Evolutionary conservation across 2,797 vertebrate species (phyloP), one percentile per base, ranked within the genome.

Genomic region (Acanthopagrus latus): DNA sequence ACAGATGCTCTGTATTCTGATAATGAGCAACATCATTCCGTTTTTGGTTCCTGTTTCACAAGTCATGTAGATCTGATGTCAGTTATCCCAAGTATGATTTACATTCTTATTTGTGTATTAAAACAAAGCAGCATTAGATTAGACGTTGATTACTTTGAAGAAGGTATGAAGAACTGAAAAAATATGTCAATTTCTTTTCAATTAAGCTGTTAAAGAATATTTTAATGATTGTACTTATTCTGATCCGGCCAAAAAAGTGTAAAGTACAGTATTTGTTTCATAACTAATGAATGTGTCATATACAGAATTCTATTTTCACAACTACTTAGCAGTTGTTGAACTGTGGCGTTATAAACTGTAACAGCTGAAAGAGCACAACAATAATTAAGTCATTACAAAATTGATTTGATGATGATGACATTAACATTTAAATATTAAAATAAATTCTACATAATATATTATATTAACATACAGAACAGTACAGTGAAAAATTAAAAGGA

Each of bases 361-460:
- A 29, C 27, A 79, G 69, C 33, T 59, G 25, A 74, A 81, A 74
- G 27, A 89, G 82, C 86, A 89, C 82, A 88, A 84, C 1, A 66
- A 12, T 12, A 13, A 27, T 47, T 20, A 43, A 29, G 74, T 38
- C 1, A 38, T 20, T 29, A 51, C 10, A 55, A 51, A 43, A 44
- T 41, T 1, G 33, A 11, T 43, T 7, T 62, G 33, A 58, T 27
- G 18, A 44, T 55, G 4, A 20, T 54, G 3, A 55, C 4, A 1
- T 25, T n/a, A 66, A 70, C 18, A 5, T 58, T 52, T 50, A 74
- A 11, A 17, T 62, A 17, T 64, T 6, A 13, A 1, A 38, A 4
- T 50, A 7, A 1, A 64, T 70, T 23, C 17, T 38, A 20, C 5
- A 41, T n/a, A 50, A 69, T 68, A n/a, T 27, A 58, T 38, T 38